Percentiles rank a stretch among this genome's conserved stretches.
Evolutionary conservation across 2,797 vertebrate genomes (phyloP).

Genomic region (Rhynchonycteris naso): DNA sequence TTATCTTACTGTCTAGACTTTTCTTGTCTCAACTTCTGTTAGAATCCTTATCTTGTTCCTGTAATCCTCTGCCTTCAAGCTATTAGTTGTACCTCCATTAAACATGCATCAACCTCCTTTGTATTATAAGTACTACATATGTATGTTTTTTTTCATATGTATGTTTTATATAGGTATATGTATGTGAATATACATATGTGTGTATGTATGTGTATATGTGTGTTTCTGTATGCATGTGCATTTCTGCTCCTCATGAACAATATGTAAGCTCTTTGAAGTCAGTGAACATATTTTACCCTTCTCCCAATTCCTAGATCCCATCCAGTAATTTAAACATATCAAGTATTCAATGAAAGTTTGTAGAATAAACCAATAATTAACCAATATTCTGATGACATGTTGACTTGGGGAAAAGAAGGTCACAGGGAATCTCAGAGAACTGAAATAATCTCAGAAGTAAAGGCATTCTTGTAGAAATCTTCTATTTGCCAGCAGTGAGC

Average conservation of each 20-base stretch:
- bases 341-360: background rate
- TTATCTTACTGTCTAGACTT: background rate
- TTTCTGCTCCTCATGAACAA: background rate
- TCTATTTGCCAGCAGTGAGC: background rate
- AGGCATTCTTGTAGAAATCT: background rate
- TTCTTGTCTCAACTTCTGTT: background rate
- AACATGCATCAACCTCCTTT: background rate
- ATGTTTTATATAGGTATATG: background rate
- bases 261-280: background rate
- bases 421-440: background rate
- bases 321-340: background rate
- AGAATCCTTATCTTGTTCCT: background rate
- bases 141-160: too few species aligned
- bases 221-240: background rate
- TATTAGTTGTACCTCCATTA: background rate
- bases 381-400: background rate
- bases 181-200: background rate
- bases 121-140: background rate
- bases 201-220: background rate
- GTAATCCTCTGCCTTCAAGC: background rate
- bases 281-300: background rate
- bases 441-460: constrained; percentile 20
- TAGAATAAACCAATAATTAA: constrained; percentile 22
- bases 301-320: background rate
- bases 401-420: background rate